Percentiles rank a stretch among this genome's conserved stretches.
These are phyloP conservation scores for Oscheius sp. DNA, from an alignment of 2,888 invertebrate genomes.

Conservation along the genomic window DNA sequence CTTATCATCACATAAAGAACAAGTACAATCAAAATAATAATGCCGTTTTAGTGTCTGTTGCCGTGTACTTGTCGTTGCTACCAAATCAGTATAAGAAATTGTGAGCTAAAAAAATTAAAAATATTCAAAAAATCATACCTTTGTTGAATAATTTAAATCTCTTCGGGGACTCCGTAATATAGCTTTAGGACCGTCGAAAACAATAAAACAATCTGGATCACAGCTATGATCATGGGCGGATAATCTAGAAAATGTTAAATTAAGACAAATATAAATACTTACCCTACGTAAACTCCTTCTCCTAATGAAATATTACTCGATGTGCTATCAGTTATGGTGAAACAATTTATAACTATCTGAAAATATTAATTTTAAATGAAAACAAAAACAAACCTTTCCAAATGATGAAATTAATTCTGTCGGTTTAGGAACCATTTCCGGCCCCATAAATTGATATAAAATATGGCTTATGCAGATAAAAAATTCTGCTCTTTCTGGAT, in stretches of 20 bases:
- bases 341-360: constrained; percentile 43
- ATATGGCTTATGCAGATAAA: constrained; percentile 35
- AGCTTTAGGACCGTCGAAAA: constrained; percentile 43
- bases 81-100: constrained; percentile 34
- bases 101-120: constrained; percentile 1
- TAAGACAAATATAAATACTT: background rate
- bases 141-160: constrained; percentile 17
- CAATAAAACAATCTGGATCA: constrained; percentile 45
- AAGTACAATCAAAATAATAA: constrained; percentile 47
- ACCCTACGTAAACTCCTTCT: constrained; percentile 47
- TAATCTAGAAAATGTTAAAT: constrained; percentile 32
- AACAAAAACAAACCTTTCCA: constrained; percentile 36
- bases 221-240: constrained; percentile 48
- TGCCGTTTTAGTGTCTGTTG: constrained; percentile 36
- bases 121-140: too few species aligned
- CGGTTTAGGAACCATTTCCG: constrained; percentile 34
- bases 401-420: constrained; percentile 30
- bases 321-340: constrained; percentile 37
- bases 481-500: constrained; percentile 32
- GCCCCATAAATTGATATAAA: constrained; percentile 36
- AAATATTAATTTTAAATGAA: too few species aligned
- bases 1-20: constrained; percentile 37
- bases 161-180: constrained; percentile 40
- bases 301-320: constrained; percentile 24
- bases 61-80: constrained; percentile 33